Evolutionary conservation across 2,113 vertebrate genomes (phyloP), one percentile per base, ranked within the genome.

Genomic region (Callipepla squamata): DNA sequence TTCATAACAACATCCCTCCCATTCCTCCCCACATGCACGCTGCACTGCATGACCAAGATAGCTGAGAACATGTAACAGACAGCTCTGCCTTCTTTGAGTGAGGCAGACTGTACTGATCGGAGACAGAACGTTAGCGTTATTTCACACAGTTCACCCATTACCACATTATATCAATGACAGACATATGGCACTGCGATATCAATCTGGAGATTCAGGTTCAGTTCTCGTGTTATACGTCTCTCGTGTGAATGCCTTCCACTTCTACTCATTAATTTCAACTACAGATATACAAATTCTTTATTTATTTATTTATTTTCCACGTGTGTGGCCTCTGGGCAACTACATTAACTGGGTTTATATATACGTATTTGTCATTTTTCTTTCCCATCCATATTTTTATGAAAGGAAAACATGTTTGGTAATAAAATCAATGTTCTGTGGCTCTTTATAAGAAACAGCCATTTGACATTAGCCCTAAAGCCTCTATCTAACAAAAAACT

Each of bases 241-340:
- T 42, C 38, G 5, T 16, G 42, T 13, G 22, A 65, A 22, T 19
- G 18, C 30, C 45, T 87, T 66, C 58, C 17, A 47, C 6, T 42
- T n/a, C 81, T 78, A 25, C 25, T 74, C 57, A 75, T 58, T 40
- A 78, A 89, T 82, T 93, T 59, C 23, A 40, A 30, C 72, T 73
- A 16, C 21, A 25, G 34, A n/a, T 42, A 63, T 7, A 79, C 57
- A 62, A 20, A 80, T 62, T 65, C 44, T n/a, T 80, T 66, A 67
- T 3, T 69, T n/a, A 19, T n/a, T 58, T 2, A 66, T 78, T 87
- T 87, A 70, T 57, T 51, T 14, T 12, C 22, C 1, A 3, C 21
- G 63, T 82, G 87, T 94, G 94, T 95, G 91, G 94, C 94, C 94
- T 89, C 67, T 89, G 40, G 42, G 44, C 50, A 58, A 76, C 57